These are phyloP conservation scores for Lasioglossum lativentre DNA, from an alignment of 2,888 invertebrate species.

Conservation along the genomic window DNA sequence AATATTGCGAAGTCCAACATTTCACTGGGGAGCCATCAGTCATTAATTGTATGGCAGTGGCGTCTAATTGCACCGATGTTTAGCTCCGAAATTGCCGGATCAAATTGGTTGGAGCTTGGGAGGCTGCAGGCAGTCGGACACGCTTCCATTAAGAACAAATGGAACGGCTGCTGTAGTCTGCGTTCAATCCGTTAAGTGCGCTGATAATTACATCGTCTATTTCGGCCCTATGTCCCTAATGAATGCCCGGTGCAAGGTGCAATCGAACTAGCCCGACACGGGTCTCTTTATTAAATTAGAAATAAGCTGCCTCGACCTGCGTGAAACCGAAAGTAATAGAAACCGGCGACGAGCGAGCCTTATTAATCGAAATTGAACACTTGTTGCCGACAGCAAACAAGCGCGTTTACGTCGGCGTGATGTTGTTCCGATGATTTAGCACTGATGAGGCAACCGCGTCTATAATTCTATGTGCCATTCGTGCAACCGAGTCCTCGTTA, in stretches of 20 bases:
- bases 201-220: constrained; percentile 51
- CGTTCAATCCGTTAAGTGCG: constrained; percentile 56
- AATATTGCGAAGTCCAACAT: neutral
- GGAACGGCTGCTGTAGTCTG: constrained; percentile 31
- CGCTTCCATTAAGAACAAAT: constrained; percentile 52
- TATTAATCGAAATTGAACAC: constrained; percentile 1
- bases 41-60: neutral
- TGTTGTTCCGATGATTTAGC: neutral
- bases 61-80: constrained; percentile 19
- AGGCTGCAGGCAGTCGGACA: constrained; percentile 9
- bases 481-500: neutral
- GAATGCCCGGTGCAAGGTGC: constrained; percentile 11
- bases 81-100: constrained; percentile 23
- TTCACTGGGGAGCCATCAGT: neutral
- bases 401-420: neutral
- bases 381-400: neutral
- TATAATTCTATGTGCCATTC: neutral
- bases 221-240: constrained; percentile 40
- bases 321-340: neutral
- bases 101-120: neutral
- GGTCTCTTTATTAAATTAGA: constrained; percentile 29
- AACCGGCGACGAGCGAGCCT: neutral
- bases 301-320: neutral
- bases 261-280: neutral
- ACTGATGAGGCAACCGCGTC: neutral